Base-by-base conservation (phyloP, 2,888 invertebrate species). In the Polydrusus pterygomalis region DNA sequence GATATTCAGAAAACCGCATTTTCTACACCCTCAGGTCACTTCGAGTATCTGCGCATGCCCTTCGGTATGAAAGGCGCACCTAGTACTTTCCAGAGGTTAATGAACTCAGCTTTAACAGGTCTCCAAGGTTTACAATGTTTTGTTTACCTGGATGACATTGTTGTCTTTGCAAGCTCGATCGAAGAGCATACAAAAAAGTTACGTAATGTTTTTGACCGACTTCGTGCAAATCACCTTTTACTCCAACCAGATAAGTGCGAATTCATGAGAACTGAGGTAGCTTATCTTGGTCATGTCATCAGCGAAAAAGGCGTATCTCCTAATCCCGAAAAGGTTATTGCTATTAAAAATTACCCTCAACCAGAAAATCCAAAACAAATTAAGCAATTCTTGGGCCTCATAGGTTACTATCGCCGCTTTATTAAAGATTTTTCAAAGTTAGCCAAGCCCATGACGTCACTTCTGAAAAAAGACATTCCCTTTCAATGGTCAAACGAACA, bases 1-100 rank as follows among this genome's bases (percentile, higher is more conserved):
- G 83, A 85, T 71, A 58, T 73, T 10, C 58, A 72, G 17, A 86
- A 86, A 82, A 86, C 85, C 13, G 85, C 85, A 3, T 86, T 86
- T 71, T 78, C 80, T 6, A 81, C 81, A 8, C 81, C 80, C 38
- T 54, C 76, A 13, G 85, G 84, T 20, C 86, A 85, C 70, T 86
- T 80, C 54, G 81, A 85, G 77, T 84, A 77, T 67, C 20, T 79
- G 0, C 38, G 78, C 2, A 79, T 84, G 81, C 82, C 83, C 7
- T 87, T 84, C 76, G 82, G 81, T 0, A 62, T 83, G 34, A 80
- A 79, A 54, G 78, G 79, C 15, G 79, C 79, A 0, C 79, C 81
- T 1, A 73, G 79, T 0, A 81, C 82, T 0, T 83, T 78, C 56
- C 75, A 78, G 62, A 67, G 78, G 9, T 10, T 67, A 0, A 75